These are phyloP conservation scores for Epicampocera succincta DNA, from an alignment of 2,888 invertebrate genomes.

Conservation along the genomic window DNA sequence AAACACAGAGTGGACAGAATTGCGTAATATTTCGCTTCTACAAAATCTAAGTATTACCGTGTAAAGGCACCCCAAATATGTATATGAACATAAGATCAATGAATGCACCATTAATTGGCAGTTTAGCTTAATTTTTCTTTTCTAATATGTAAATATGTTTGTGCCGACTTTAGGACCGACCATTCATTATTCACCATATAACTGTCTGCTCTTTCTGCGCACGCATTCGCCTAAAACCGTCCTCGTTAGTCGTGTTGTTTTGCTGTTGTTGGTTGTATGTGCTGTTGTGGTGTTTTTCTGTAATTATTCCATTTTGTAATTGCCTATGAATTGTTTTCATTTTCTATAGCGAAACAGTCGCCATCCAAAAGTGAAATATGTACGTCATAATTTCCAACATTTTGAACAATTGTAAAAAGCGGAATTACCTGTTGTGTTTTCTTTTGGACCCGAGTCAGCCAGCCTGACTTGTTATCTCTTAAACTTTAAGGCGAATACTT, in stretches of 20 bases:
- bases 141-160: too few relatives aligned
- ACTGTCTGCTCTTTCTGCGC: too few relatives aligned
- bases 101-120: too few relatives aligned
- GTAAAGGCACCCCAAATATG: too few relatives aligned
- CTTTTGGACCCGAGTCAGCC: neutral
- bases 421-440: constrained; percentile 13
- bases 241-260: neutral
- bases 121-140: too few relatives aligned
- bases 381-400: constrained; percentile 31
- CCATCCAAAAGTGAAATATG: neutral
- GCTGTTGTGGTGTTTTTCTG: constrained; percentile 18
- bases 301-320: constrained; percentile 17
- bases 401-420: constrained; percentile 8
- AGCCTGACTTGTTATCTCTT: neutral
- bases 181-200: too few relatives aligned
- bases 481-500: constrained; percentile 33
- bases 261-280: neutral
- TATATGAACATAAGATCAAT: too few relatives aligned
- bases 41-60: too few relatives aligned
- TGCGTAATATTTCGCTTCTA: too few relatives aligned
- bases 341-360: constrained; percentile 27
- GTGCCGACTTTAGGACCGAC: too few relatives aligned
- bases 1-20: too few relatives aligned
- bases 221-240: too few relatives aligned
- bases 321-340: constrained; percentile 43